Evolutionary conservation across 1,140 invertebrate species (phyloP).

Genomic region (Tetraneura akinire): DNA sequence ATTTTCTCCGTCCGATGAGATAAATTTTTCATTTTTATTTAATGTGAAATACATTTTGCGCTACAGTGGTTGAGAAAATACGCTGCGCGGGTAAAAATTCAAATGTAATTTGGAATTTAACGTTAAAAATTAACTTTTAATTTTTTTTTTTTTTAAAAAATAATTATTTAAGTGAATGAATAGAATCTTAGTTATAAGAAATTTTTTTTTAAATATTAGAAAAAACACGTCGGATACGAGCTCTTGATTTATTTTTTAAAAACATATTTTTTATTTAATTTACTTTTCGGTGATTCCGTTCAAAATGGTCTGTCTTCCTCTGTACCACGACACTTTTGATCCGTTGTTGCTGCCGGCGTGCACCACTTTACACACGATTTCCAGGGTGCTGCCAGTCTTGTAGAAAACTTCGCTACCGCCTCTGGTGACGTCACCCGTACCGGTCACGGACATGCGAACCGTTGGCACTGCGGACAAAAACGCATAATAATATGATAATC

Average conservation of each 20-base stretch:
- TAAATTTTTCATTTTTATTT: neutral
- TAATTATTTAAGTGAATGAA: too few species aligned
- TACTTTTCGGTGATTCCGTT: conserved; percentile 28
- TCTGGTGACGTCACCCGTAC: conserved; percentile 40
- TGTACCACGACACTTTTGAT: conserved; percentile 42
- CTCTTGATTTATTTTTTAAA: too few species aligned
- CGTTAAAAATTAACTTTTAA: too few species aligned
- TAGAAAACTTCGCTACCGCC: conserved; percentile 22
- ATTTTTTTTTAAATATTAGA: too few species aligned
- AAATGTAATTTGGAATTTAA: too few species aligned
- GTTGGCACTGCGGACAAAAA: conserved; percentile 21
- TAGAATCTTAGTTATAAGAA: too few species aligned
- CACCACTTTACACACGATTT: conserved; percentile 35
- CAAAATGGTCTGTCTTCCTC: conserved; percentile 28
- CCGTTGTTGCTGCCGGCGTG: conserved; percentile 37
- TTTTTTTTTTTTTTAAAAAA: too few species aligned
- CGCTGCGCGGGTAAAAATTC: too few species aligned
- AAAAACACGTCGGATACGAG: too few species aligned
- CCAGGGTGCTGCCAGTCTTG: conserved; percentile 32
- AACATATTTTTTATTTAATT: too few species aligned
- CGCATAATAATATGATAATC: too few species aligned
- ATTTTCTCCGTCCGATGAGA: neutral
- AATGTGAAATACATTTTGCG: neutral
- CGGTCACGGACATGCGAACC: conserved; percentile 38
- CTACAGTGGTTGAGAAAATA: neutral